Base-by-base conservation (phyloP, 2,113 vertebrate genomes). In the Gymnocephalus cernua region DNA sequence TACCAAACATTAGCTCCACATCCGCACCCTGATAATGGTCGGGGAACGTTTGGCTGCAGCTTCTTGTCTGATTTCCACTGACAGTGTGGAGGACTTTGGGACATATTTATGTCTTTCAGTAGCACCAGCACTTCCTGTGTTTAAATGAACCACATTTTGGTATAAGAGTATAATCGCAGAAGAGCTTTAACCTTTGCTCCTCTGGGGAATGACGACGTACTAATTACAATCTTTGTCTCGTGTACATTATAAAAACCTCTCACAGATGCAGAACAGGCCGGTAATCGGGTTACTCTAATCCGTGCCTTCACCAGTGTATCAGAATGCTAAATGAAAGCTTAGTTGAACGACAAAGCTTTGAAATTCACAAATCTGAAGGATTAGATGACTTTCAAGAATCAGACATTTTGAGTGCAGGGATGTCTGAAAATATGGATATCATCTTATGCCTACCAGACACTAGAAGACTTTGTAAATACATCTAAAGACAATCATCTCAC, bases 211-310 rank as follows among this genome's bases (percentile, higher is more conserved):
- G 56, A 81, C 66, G 41, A 51, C 61, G 68, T 77, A 82, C 73
- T 85, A 92, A 91, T 91, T 84, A 77, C 50, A 89, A 88, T 88
- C 82, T 82, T 80, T 79, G 59, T 67, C 81, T 88, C 74, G 3
- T 73, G 41, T 72, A 64, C 80, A 89, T 85, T 88, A 75, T 56
- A 65, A 81, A 86, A 79, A 79, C 86, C 83, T 81, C 86, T 88
- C 84, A 59, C 61, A 84, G 68, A 87, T 85, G 77, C 69, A 80
- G 79, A 68, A 84, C 84, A 57, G 77, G 79, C 75, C 58, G 6
- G 56, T 90, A 91, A 92, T 91, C 88, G 59, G 88, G 85, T 93
- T 93, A 92, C 11, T 62, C 47, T 93, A 93, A 95, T 93, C 91
- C 90, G 47, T 86, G 78, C 86, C 87, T 82, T 89, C 88, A 80